phyloP scores from a whole-genome alignment of 2,888 invertebrate species.

The Scaptodrosophila latifasciaeformis region DNA sequence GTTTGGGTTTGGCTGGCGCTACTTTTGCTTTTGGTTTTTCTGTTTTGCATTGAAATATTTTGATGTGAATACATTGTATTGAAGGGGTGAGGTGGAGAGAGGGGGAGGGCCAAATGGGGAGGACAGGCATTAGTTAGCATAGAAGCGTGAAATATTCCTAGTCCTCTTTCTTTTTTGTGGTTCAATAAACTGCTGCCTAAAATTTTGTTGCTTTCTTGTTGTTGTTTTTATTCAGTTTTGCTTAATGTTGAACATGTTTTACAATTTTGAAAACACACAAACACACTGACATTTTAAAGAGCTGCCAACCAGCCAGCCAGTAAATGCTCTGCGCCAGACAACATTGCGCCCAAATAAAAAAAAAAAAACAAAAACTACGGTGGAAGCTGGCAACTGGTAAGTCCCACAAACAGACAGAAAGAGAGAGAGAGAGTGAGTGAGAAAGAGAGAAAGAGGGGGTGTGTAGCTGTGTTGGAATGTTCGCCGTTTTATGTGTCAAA shows the following conservation, averaged over 20 bases:
- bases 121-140: not conserved
- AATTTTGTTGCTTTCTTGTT: conserved; percentile 39
- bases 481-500: conserved; percentile 60
- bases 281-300: not conserved
- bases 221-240: conserved; percentile 28
- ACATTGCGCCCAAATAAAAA: conserved; percentile 12
- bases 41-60: conserved; percentile 66
- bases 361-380: not conserved
- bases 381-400: no score
- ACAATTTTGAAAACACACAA: conserved; percentile 34
- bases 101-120: not conserved
- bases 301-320: conserved; percentile 26
- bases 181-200: conserved; percentile 64
- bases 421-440: conserved; percentile 2
- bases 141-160: not conserved
- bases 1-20: conserved; percentile 26
- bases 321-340: conserved; percentile 10
- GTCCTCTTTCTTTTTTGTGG: conserved; percentile 15
- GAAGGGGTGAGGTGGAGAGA: not conserved
- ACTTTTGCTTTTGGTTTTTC: no score
- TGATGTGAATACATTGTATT: conserved; percentile 46
- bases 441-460: not conserved
- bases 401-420: no score
- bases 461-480: conserved; percentile 10
- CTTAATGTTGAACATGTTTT: conserved; percentile 52